A percentile compares a stretch with the other conserved stretches of the same genome.
Conservation (phyloP, 2,113 vertebrate genomes). For the Ciconia boyciana region DNA sequence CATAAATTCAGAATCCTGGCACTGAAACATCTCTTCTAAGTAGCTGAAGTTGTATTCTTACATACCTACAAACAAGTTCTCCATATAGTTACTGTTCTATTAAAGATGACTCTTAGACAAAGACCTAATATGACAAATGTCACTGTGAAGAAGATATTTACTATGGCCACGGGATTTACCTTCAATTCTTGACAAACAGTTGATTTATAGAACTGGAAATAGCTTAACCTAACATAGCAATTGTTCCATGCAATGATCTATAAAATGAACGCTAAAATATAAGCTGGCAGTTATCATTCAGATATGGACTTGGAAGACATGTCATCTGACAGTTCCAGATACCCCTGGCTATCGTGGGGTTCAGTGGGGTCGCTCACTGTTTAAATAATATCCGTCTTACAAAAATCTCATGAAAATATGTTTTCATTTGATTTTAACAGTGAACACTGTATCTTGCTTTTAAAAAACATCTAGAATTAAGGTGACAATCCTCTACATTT, state of each 20-base stretch:
- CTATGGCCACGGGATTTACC: background rate
- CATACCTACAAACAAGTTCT: background rate
- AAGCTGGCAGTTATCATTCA: conserved; percentile 11
- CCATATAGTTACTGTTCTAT: background rate
- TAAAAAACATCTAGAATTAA: background rate
- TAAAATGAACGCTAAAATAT: background rate
- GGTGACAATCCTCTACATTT: background rate
- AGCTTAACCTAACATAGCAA: background rate
- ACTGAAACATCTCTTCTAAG: background rate
- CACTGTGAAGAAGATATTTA: background rate
- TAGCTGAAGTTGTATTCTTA: background rate
- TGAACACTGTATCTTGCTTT: background rate
- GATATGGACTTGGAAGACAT: background rate
- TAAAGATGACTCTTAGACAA: background rate
- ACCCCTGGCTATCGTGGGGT: fast-evolving
- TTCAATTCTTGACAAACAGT: background rate
- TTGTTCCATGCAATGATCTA: background rate
- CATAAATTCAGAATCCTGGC: background rate
- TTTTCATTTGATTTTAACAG: background rate
- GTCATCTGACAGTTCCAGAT: background rate
- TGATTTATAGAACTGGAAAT: background rate
- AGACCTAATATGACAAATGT: background rate
- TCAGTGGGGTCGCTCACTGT: background rate
- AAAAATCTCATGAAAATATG: background rate
- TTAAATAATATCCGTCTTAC: background rate